Evolutionary conservation across 2,888 invertebrate species (phyloP).

Genomic region (Temnothorax ravouxi): DNA sequence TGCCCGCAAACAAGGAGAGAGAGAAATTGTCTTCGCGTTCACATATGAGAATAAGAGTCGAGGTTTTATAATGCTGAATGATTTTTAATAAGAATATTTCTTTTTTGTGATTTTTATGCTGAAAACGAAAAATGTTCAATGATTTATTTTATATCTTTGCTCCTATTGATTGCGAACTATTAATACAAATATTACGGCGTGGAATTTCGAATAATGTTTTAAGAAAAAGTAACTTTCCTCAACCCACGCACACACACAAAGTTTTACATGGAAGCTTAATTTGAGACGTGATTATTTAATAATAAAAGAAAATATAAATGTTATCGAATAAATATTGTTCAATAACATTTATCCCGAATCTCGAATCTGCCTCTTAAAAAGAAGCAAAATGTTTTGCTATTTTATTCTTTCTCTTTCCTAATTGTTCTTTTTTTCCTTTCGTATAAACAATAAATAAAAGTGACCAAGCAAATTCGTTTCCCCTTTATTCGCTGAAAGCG

Average conservation of each 20-base stretch:
- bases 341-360: not conserved
- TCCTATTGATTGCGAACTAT: not conserved
- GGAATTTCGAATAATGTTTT: not conserved
- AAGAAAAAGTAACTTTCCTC: not conserved
- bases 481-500: constrained; percentile 10
- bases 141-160: not conserved
- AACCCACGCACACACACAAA: not conserved
- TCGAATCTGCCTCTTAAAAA: not conserved
- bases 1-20: not conserved
- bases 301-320: not conserved
- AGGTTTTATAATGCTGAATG: constrained; percentile 6
- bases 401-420: not conserved
- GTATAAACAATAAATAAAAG: constrained; percentile 37
- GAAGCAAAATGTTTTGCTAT: not conserved
- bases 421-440: not conserved
- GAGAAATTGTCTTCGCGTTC: constrained; percentile 2
- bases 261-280: not conserved
- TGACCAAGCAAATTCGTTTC: constrained; percentile 24
- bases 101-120: not conserved
- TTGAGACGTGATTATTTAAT: not conserved
- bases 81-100: constrained; percentile 21
- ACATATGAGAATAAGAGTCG: not conserved
- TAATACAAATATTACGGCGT: not conserved
- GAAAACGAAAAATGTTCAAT: not conserved
- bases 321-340: not conserved